phyloP scores from a whole-genome alignment of 2,888 invertebrate genomes.

The Odontocerum albicorne region DNA sequence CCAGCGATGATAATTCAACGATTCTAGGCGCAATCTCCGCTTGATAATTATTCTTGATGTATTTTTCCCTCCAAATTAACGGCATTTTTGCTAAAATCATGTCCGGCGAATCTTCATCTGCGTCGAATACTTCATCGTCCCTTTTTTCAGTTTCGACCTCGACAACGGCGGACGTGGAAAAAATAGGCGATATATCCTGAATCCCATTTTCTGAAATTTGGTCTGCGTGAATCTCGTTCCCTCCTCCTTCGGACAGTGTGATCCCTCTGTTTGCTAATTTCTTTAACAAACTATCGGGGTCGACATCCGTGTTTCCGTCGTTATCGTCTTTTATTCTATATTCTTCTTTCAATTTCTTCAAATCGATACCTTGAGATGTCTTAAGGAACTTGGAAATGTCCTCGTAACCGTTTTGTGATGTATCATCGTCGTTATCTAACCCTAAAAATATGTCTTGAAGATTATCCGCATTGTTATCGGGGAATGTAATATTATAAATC shows the following conservation, averaged over 20 bases:
- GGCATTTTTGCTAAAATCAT: conserved; percentile 25
- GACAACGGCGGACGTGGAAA: neutral
- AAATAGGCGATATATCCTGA: no score
- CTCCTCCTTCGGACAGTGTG: conserved; percentile 6
- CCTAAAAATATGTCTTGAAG: conserved; percentile 26
- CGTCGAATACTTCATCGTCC: neutral
- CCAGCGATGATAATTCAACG: neutral
- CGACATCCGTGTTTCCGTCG: conserved; percentile 9
- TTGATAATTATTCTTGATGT: conserved; percentile 15
- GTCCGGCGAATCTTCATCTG: conserved; percentile 12
- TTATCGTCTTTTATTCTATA: conserved; percentile 31
- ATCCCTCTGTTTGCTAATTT: conserved; percentile 20
- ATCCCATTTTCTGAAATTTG: neutral
- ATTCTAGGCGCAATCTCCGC: conserved; percentile 29
- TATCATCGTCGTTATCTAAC: conserved; percentile 15
- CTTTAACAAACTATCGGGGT: conserved; percentile 15
- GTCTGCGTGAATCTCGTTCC: neutral
- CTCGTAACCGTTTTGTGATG: conserved; percentile 17
- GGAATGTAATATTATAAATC: conserved; percentile 20
- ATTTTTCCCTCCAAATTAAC: conserved; percentile 27
- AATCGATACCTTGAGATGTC: conserved; percentile 20
- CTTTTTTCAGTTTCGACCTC: neutral
- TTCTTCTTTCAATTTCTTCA: conserved; percentile 27
- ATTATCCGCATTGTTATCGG: conserved; percentile 11
- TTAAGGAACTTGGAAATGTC: conserved; percentile 28